A percentile compares a stretch with the other conserved stretches of the same genome.
These are phyloP conservation scores for Masnerella sp. DNA, from an alignment of 2,888 invertebrate genomes.

Conservation along the genomic window DNA sequence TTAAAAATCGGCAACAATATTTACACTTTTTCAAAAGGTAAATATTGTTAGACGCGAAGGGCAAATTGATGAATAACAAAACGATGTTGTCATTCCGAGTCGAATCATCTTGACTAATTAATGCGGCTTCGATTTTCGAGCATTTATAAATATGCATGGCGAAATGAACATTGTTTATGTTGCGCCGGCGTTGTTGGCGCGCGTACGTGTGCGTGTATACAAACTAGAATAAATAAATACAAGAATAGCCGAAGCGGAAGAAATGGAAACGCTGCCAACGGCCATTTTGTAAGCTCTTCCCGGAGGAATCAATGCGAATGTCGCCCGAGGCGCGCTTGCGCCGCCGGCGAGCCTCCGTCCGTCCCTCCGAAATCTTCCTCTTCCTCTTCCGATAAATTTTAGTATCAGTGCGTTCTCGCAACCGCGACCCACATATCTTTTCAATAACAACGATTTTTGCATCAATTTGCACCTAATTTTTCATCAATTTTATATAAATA, in stretches of 20 bases:
- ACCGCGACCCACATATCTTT: conserved; percentile 37
- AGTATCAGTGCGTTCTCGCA: conserved; percentile 54
- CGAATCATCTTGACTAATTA: no score
- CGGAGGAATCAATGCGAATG: conserved; percentile 78
- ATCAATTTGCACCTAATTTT: no score
- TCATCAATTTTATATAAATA: no score
- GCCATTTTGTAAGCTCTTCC: conserved; percentile 78
- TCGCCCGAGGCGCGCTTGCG: conserved; percentile 78
- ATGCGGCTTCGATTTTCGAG: conserved; percentile 8
- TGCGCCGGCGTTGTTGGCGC: background rate
- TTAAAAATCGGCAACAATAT: no score
- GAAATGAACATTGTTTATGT: conserved; percentile 31
- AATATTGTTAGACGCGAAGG: no score
- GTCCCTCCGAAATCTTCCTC: conserved; percentile 67
- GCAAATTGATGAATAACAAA: background rate
- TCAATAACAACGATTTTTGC: no score
- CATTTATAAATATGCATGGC: conserved; percentile 14
- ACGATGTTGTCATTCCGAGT: no score
- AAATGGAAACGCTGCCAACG: conserved; percentile 75
- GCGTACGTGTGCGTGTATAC: background rate
- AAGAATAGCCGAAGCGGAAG: conserved; percentile 69
- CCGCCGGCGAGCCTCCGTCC: conserved; percentile 72
- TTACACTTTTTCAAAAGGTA: no score
- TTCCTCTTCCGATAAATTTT: conserved; percentile 71
- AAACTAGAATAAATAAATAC: conserved; percentile 45